These are phyloP conservation scores for Drusus annulatus DNA, from an alignment of 1,140 invertebrate species.

Conservation along the genomic window DNA sequence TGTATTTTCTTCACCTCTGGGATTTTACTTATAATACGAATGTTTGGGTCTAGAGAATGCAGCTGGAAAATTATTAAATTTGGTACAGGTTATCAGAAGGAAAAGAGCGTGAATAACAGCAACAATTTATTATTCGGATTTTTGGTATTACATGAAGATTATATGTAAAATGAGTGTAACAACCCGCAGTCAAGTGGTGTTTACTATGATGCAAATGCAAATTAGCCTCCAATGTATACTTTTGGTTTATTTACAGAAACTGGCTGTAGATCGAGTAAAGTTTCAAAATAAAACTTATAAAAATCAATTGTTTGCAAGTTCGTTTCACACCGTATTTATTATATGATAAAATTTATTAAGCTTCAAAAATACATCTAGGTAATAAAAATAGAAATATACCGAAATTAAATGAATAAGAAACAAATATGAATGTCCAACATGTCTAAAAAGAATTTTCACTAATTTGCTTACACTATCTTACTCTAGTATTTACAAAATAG, in stretches of 20 bases:
- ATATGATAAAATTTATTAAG: conserved; percentile 30
- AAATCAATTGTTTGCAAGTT: no score
- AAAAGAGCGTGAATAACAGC: no score
- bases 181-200: no score
- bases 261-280: neutral
- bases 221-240: conserved; percentile 3
- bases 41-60: no score
- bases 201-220: neutral
- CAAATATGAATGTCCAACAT: conserved; percentile 47
- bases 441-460: conserved; percentile 44
- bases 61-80: no score
- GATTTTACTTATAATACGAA: no score
- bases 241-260: conserved; percentile 1
- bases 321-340: neutral
- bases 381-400: conserved; percentile 40
- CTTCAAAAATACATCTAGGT: conserved; percentile 44
- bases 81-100: no score
- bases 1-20: no score
- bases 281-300: no score
- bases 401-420: conserved; percentile 25
- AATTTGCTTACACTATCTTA: conserved; percentile 33
- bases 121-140: no score
- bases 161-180: no score
- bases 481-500: conserved; percentile 45
- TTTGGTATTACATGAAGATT: no score